Percentiles rank a stretch among this genome's conserved stretches.
phyloP scores from a whole-genome alignment of 2,113 vertebrate species.

The Lagopus muta region DNA sequence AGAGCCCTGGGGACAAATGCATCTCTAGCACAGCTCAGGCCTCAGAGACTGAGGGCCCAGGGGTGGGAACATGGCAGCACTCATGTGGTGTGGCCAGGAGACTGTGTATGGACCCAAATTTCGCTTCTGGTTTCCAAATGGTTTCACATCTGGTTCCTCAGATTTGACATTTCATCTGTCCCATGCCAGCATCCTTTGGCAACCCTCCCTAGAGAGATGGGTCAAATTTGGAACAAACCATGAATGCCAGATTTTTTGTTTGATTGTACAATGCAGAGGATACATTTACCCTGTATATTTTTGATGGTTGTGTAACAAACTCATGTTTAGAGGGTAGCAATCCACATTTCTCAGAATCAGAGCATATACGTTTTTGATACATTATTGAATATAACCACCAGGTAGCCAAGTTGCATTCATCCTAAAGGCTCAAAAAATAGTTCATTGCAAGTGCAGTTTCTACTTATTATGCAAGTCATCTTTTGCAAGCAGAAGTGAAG shows the following conservation, averaged over 20 bases:
- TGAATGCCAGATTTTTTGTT: not conserved
- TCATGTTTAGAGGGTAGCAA: not conserved
- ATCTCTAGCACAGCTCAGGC: not conserved
- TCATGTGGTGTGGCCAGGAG: too few species aligned
- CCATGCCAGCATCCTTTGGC: not conserved
- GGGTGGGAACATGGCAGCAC: not conserved
- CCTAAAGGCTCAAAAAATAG: conserved; percentile 44
- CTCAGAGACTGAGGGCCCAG: not conserved
- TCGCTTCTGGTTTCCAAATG: not conserved
- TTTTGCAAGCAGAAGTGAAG: conserved; percentile 61
- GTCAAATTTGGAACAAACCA: not conserved
- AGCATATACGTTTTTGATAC: not conserved
- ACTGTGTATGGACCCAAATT: not conserved
- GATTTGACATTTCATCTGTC: not conserved
- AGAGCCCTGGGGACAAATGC: not conserved
- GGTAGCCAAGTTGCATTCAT: conserved; percentile 42
- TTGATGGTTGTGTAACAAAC: not conserved
- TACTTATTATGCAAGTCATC: conserved; percentile 52
- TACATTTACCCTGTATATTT: not conserved
- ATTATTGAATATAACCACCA: conserved; percentile 55
- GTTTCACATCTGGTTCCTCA: too few species aligned
- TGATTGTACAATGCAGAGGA: not conserved
- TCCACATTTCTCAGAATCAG: not conserved
- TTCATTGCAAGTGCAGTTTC: conserved; percentile 26
- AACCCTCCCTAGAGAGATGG: not conserved